phyloP scores from a whole-genome alignment of 2,888 invertebrate genomes.

The Brachypalpus laphriformis region DNA sequence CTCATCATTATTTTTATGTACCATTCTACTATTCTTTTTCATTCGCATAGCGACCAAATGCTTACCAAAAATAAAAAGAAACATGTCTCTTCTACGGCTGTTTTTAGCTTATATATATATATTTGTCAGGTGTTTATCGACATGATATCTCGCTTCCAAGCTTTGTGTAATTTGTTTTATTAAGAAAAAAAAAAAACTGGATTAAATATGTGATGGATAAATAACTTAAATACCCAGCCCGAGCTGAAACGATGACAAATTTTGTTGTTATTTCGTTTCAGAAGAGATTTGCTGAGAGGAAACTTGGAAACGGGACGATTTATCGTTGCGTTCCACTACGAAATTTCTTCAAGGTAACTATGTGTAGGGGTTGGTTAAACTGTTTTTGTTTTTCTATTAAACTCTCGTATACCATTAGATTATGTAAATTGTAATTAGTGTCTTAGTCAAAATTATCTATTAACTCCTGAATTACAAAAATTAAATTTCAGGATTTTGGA shows the following conservation, averaged over 20 bases:
- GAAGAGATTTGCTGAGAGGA: slow-evolving; percentile 75
- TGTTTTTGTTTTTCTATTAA: slow-evolving; percentile 4
- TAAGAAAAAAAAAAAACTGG: slow-evolving; percentile 17
- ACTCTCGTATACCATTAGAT: slow-evolving; percentile 14
- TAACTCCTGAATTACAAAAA: slow-evolving; percentile 45
- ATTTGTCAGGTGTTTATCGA: slow-evolving; percentile 46
- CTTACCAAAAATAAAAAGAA: slow-evolving; percentile 20
- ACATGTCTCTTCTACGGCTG: slow-evolving; percentile 28
- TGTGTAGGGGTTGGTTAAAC: slow-evolving; percentile 61
- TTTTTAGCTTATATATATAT: slow-evolving; percentile 10
- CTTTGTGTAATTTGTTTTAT: slow-evolving; percentile 51
- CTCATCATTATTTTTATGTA: slow-evolving; percentile 42
- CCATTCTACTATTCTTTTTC: slow-evolving; percentile 28
- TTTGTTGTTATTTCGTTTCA: slow-evolving; percentile 74
- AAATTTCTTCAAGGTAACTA: slow-evolving; percentile 74
- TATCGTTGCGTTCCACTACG: slow-evolving; percentile 73
- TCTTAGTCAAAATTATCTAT: slow-evolving; percentile 15
- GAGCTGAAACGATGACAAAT: slow-evolving; percentile 70
- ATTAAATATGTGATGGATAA: slow-evolving; percentile 32
- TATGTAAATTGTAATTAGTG: slow-evolving; percentile 39
- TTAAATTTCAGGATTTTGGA: slow-evolving; percentile 72
- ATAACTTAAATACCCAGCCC: slow-evolving; percentile 24
- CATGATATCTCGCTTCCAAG: slow-evolving; percentile 52
- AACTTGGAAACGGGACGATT: slow-evolving; percentile 73
- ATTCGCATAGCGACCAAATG: slow-evolving; percentile 40